Conservation (phyloP, 1,140 invertebrate genomes). For the Sitophilus oryzae region DNA sequence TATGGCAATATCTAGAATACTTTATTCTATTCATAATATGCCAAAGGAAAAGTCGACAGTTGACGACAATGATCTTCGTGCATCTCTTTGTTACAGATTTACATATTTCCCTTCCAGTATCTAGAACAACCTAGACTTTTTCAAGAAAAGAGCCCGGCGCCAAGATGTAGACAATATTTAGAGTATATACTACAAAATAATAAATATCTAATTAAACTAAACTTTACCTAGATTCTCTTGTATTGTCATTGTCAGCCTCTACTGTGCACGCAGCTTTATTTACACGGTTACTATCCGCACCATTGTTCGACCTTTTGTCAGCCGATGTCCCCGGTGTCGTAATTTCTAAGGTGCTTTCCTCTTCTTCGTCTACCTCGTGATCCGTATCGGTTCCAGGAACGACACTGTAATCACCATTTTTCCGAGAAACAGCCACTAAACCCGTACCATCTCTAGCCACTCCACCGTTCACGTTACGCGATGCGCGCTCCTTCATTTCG, state of each 20-base stretch:
- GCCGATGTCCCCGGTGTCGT: slow-evolving; percentile 27
- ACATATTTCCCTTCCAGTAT: too few relatives aligned
- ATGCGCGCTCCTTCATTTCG: slow-evolving; percentile 56
- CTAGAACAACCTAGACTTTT: too few relatives aligned
- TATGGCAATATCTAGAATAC: too few relatives aligned
- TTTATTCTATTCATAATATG: too few relatives aligned
- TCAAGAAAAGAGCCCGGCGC: too few relatives aligned
- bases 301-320: slow-evolving; percentile 18
- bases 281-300: neutral
- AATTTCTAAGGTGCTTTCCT: slow-evolving; percentile 43
- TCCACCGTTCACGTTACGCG: slow-evolving; percentile 38
- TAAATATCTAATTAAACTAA: neutral
- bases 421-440: slow-evolving; percentile 43
- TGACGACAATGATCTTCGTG: too few relatives aligned
- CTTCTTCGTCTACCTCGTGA: slow-evolving; percentile 49
- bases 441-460: slow-evolving; percentile 36
- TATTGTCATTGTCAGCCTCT: neutral
- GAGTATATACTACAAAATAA: neutral
- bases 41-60: too few relatives aligned
- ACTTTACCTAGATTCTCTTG: slow-evolving; percentile 30
- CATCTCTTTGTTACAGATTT: too few relatives aligned
- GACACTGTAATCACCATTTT: slow-evolving; percentile 63
- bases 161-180: too few relatives aligned
- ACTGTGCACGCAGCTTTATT: neutral
- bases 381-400: slow-evolving; percentile 59